phyloP scores from a whole-genome alignment of 2,797 vertebrate species.

The Aselliscus stoliczkanus region DNA sequence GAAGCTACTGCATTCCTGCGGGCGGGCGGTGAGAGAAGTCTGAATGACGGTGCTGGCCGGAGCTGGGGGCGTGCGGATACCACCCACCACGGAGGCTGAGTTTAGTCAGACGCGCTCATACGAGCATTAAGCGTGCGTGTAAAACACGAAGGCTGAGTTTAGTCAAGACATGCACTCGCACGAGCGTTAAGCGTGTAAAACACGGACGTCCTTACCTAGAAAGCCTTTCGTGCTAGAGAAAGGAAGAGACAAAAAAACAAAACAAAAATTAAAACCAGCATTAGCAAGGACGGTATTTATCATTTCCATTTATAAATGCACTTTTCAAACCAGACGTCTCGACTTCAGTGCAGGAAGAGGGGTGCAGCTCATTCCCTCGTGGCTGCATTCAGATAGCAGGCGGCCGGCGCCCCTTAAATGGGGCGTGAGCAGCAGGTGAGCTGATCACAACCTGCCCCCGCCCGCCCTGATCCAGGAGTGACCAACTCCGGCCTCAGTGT shows the following conservation, averaged over 20 bases:
- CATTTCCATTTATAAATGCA: not conserved
- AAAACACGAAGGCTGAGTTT: not conserved
- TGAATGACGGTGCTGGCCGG: no score
- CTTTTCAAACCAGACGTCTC: not conserved
- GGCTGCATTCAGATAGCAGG: no score
- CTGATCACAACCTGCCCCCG: no score
- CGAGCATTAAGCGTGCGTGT: not conserved
- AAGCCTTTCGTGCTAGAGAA: conserved; percentile 91
- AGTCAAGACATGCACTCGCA: conserved; percentile 3
- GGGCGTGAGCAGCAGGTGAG: no score
- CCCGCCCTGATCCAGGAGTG: not conserved
- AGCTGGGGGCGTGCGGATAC: no score
- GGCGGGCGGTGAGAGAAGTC: no score
- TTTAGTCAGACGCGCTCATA: not conserved
- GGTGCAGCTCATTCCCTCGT: not conserved
- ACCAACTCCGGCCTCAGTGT: not conserved
- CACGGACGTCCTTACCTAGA: conserved; percentile 87
- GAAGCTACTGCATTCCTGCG: no score
- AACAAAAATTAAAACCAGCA: not conserved
- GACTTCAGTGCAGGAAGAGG: rapidly evolving
- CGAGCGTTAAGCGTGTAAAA: conserved; percentile 10
- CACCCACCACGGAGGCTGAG: not conserved
- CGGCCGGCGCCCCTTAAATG: no score
- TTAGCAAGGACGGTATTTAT: conserved; percentile 38
- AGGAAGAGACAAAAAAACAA: conserved; percentile 68